phyloP scores from a whole-genome alignment of 2,797 vertebrate species.

The Agapornis canus region DNA sequence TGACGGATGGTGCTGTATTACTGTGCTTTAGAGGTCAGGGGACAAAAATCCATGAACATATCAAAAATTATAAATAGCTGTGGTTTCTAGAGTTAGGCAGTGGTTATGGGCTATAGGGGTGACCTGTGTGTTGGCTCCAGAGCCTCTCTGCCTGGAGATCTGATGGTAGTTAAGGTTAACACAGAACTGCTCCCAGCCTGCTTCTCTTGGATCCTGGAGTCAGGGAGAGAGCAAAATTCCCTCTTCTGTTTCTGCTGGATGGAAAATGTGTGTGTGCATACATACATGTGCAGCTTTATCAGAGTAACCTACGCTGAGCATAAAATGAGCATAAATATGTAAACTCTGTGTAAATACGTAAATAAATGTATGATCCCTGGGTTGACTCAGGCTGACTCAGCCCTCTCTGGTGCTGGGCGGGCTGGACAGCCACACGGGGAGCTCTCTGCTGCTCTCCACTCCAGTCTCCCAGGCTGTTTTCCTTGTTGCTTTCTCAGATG shows the following conservation, averaged over 20 bases:
- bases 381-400: background rate
- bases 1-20: background rate
- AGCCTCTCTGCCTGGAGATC: background rate
- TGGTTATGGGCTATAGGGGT: background rate
- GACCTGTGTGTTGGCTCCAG: background rate
- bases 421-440: background rate
- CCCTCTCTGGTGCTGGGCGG: accelerated
- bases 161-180: background rate
- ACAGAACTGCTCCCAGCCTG: background rate
- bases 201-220: background rate
- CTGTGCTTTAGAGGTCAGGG: background rate
- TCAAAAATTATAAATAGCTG: background rate
- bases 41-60: background rate
- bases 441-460: background rate
- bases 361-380: background rate
- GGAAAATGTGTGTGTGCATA: background rate
- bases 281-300: accelerated
- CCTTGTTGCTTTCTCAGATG: background rate
- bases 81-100: background rate
- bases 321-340: background rate
- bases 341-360: background rate
- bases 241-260: background rate
- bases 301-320: background rate
- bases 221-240: background rate
- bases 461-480: accelerated